Evolutionary conservation across 2,888 invertebrate genomes (phyloP).

Genomic region (Dorcus hopei): DNA sequence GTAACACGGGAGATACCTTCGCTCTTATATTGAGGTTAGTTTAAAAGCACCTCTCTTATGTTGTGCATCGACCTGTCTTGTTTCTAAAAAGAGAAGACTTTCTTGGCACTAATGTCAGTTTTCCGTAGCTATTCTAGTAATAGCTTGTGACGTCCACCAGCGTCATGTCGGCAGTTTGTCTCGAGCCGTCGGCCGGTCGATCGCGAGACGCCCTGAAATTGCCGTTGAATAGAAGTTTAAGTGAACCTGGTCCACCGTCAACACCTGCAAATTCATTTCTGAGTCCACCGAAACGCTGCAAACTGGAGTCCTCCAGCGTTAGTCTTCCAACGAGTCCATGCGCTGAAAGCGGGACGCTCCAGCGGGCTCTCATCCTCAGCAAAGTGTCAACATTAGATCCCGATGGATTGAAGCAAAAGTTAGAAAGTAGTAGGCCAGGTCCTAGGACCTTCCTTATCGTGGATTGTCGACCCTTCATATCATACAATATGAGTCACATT

Average conservation of each 20-base stretch:
- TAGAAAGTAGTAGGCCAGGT: slow-evolving; percentile 41
- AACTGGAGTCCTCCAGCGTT: slow-evolving; percentile 52
- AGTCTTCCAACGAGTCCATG: slow-evolving; percentile 55
- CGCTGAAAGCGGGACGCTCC: slow-evolving; percentile 54
- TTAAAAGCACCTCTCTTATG: background rate
- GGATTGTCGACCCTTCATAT: slow-evolving; percentile 68
- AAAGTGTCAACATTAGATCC: slow-evolving; percentile 53
- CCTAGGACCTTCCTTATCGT: slow-evolving; percentile 52
- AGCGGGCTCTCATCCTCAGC: slow-evolving; percentile 53
- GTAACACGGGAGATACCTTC: background rate
- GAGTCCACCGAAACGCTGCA: slow-evolving; percentile 53
- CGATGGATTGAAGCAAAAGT: slow-evolving; percentile 52
- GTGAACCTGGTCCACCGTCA: slow-evolving; percentile 56
- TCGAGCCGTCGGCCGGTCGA: slow-evolving; percentile 50
- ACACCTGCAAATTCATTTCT: slow-evolving; percentile 40
- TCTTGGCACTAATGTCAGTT: slow-evolving; percentile 33
- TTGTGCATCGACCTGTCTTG: slow-evolving; percentile 14
- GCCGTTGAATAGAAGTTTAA: slow-evolving; percentile 55
- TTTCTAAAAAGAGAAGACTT: slow-evolving; percentile 19
- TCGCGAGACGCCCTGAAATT: slow-evolving; percentile 57
- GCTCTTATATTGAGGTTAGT: background rate
- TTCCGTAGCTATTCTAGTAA: slow-evolving; percentile 48
- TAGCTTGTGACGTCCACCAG: slow-evolving; percentile 43
- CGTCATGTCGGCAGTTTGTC: slow-evolving; percentile 54
- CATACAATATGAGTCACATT: slow-evolving; percentile 68